phyloP scores from a whole-genome alignment of 1,140 invertebrate genomes.

The Papilio polyxenes region DNA sequence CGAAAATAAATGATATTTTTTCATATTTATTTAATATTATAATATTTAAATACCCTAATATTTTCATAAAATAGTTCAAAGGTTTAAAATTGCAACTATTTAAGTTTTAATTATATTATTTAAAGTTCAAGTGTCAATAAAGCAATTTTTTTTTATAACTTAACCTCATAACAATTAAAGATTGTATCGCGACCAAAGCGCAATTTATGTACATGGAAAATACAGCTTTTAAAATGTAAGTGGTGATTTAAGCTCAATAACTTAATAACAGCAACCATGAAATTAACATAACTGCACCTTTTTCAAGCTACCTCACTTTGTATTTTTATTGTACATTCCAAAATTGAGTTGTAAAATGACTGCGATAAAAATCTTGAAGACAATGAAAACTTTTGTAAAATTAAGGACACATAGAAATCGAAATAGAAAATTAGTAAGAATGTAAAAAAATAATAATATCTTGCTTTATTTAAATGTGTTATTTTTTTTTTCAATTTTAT shows the following conservation, averaged over 20 bases:
- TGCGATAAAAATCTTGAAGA: conserved; percentile 21
- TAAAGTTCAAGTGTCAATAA: background rate
- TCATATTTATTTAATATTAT: background rate
- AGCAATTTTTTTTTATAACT: conserved; percentile 3
- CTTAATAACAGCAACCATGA: background rate
- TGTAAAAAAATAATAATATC: background rate
- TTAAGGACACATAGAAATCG: background rate
- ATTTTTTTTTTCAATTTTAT: too few species aligned
- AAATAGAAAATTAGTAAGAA: background rate
- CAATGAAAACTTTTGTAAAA: conserved; percentile 24
- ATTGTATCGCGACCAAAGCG: background rate
- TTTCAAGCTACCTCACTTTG: background rate
- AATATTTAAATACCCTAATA: background rate
- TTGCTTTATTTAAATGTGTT: background rate
- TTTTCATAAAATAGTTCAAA: background rate
- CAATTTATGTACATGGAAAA: background rate
- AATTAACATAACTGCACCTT: conserved; percentile 18
- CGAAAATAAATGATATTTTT: too few species aligned
- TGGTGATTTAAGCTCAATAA: conserved; percentile 5
- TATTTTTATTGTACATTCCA: background rate
- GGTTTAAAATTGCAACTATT: background rate
- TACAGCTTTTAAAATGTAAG: background rate
- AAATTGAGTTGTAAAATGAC: conserved; percentile 16
- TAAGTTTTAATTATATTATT: background rate
- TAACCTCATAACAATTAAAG: background rate